Evolutionary conservation across 1,140 invertebrate species (phyloP).

Genomic region (Harlomillsia oculata): DNA sequence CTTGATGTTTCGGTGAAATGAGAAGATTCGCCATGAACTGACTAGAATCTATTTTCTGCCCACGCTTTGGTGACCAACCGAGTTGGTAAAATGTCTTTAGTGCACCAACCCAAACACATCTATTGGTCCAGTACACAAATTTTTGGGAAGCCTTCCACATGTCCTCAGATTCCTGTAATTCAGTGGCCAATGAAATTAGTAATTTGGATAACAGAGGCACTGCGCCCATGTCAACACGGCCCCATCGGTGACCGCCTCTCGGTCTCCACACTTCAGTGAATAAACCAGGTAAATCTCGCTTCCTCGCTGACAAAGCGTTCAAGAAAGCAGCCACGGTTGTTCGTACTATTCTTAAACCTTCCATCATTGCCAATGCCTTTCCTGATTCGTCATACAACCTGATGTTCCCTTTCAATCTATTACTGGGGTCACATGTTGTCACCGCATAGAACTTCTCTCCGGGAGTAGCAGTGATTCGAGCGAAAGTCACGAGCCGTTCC

Average conservation of each 20-base stretch:
- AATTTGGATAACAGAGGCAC: too few species aligned
- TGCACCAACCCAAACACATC: too few species aligned
- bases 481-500: constrained; percentile 16
- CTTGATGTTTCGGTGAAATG: neutral
- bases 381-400: constrained; percentile 3
- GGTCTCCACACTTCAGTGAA: constrained; percentile 14
- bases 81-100: constrained; percentile 3
- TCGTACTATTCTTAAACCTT: constrained; percentile 2
- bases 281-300: constrained; percentile 3
- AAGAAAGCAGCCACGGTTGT: constrained; percentile 6
- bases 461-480: neutral
- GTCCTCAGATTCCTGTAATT: neutral
- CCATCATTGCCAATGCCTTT: constrained; percentile 3
- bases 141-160: neutral
- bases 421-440: constrained; percentile 5
- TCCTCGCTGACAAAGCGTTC: constrained; percentile 1
- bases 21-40: neutral
- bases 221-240: too few species aligned
- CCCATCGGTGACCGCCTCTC: neutral
- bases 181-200: neutral
- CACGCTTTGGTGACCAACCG: constrained; percentile 3
- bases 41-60: neutral
- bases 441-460: constrained; percentile 12
- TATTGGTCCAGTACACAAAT: neutral
- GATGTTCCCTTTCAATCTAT: neutral